phyloP scores from a whole-genome alignment of 53 echinoderm and acorn worm species.

The Antedon mediterranea region DNA sequence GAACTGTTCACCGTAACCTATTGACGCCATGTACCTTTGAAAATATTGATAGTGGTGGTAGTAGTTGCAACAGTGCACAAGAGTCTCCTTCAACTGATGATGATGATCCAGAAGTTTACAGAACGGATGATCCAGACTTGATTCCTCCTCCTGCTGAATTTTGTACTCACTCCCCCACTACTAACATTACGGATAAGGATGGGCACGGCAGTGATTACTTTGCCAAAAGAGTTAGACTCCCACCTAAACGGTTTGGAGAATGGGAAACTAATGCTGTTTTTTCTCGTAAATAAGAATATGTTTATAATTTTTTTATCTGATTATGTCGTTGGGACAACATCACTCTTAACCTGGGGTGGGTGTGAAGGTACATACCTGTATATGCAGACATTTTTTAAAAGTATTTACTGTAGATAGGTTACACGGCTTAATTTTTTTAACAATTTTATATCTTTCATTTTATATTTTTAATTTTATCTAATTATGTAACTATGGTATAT shows the following conservation, averaged over 20 bases:
- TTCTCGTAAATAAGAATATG: not conserved
- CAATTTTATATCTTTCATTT: not conserved
- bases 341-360: too few relatives aligned
- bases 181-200: not conserved
- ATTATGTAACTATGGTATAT: not conserved
- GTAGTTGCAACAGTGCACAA: too few relatives aligned
- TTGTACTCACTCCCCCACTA: not conserved
- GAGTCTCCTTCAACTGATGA: too few relatives aligned
- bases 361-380: too few relatives aligned
- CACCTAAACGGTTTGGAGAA: not conserved
- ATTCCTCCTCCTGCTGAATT: not conserved
- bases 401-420: too few relatives aligned
- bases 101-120: not conserved
- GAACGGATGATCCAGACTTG: not conserved
- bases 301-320: not conserved
- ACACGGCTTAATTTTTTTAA: not conserved
- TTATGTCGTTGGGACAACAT: not conserved
- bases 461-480: not conserved
- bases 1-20: not conserved
- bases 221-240: constrained; percentile 1
- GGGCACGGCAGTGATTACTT: not conserved
- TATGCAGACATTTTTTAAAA: too few relatives aligned
- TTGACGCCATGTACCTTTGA: not conserved
- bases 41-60: not conserved
- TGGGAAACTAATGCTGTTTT: too few relatives aligned